These are phyloP conservation scores for Dyspetes luteomarginatus DNA, from an alignment of 2,888 invertebrate species.

Conservation along the genomic window DNA sequence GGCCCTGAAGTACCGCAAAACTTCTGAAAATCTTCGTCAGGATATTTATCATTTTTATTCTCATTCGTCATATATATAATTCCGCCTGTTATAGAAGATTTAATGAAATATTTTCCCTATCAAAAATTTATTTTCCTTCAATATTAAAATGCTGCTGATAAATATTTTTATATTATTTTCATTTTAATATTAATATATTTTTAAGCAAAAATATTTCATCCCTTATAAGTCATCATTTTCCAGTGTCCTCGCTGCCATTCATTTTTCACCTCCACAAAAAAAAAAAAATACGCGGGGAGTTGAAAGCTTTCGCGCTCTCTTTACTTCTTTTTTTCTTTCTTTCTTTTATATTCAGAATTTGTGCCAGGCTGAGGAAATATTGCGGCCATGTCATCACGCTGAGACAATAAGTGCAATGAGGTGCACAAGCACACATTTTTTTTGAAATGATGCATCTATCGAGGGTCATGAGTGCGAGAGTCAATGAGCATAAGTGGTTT, in stretches of 20 bases:
- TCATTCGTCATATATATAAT: not conserved
- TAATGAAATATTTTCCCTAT: no score
- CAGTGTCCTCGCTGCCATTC: no score
- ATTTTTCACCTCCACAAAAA: conserved; percentile 32
- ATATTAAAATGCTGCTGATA: no score
- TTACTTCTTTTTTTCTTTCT: conserved; percentile 34
- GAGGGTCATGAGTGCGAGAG: not conserved
- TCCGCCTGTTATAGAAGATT: no score
- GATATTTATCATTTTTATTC: not conserved
- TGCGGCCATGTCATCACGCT: conserved; percentile 58
- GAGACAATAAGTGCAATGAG: conserved; percentile 76
- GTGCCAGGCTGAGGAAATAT: conserved; percentile 59
- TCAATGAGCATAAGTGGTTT: not conserved
- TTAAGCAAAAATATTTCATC: no score
- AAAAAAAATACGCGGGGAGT: conserved; percentile 9
- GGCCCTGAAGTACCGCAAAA: conserved; percentile 4
- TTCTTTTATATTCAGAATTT: conserved; percentile 46
- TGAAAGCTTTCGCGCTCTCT: conserved; percentile 47
- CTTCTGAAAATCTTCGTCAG: not conserved
- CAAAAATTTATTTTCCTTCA: no score
- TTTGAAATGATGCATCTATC: conserved; percentile 59
- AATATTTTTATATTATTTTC: no score
- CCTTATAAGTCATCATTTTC: conserved; percentile 18
- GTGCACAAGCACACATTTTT: conserved; percentile 57
- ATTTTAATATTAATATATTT: no score